Percentiles rank a stretch among this genome's conserved stretches.
These are phyloP conservation scores for Drosophila willistoni DNA, from an alignment of 1,140 invertebrate genomes.

Conservation along the genomic window DNA sequence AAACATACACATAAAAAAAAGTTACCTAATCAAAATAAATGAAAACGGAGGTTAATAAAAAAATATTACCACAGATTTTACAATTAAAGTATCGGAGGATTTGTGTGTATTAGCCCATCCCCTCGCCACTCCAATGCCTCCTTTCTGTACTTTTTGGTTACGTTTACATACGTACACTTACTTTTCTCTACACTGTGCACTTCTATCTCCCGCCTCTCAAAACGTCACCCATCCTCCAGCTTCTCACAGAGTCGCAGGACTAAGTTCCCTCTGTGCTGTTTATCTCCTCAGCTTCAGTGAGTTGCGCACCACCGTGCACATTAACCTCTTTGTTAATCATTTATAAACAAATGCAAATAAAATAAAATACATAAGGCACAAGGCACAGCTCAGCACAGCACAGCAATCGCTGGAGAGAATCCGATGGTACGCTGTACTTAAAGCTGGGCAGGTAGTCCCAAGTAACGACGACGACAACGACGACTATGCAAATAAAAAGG, in stretches of 20 bases:
- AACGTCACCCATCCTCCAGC: not conserved
- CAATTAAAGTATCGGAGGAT: too few species aligned
- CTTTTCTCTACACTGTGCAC: not conserved
- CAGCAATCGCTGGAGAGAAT: conserved; percentile 4
- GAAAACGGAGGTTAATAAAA: too few species aligned
- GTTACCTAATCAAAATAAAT: too few species aligned
- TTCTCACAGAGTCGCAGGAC: not conserved
- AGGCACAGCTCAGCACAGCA: conserved; percentile 4
- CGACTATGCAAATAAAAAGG: conserved; percentile 71
- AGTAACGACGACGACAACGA: conserved; percentile 29
- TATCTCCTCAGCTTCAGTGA: conserved; percentile 38
- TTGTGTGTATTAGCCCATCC: not conserved
- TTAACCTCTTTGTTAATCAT: conserved; percentile 82
- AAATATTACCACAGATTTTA: too few species aligned
- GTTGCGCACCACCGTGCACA: conserved; percentile 51
- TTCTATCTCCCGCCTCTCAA: not conserved
- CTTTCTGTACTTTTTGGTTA: not conserved
- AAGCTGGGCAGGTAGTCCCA: conserved; percentile 22
- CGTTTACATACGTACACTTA: not conserved
- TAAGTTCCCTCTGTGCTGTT: conserved; percentile 48
- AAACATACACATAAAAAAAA: too few species aligned
- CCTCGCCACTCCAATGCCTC: not conserved
- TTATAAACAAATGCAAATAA: conserved; percentile 81
- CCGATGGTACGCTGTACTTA: conserved; percentile 2
- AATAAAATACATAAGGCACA: conserved; percentile 65